Evolutionary conservation across 1,140 invertebrate species (phyloP), one percentile per base, ranked within the genome.

Genomic region (Pantala flavescens): DNA sequence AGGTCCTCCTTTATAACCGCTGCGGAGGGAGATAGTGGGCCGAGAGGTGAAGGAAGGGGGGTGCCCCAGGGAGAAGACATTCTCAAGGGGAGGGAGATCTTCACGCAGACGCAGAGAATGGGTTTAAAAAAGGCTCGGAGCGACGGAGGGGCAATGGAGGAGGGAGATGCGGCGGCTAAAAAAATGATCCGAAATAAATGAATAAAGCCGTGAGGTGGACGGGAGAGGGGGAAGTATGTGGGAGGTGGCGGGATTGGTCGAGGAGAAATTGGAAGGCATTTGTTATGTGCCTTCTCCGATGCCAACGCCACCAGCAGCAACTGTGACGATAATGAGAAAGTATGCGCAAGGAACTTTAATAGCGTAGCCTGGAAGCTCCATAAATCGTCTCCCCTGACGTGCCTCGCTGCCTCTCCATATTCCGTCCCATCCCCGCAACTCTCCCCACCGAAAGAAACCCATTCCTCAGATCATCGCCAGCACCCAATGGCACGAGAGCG

Each of bases 321-420:
- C 16, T 21, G 49, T 21, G 49, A 63, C 49, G 49, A 63, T 63
- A 63, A 63, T 63, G 49, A 63, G 49, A 63, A 63, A 63, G 49
- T 63, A 63, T 63, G 49, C 49, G 49, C 49, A 63, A 63, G 49
- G 49, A 63, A 63, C 49, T 63, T 63, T 63, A 63, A 63, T 63
- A 63, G 49, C 49, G 49, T 63, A 63, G 49, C 49, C 49, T 63
- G 49, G 49, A 63, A 63, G 49, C 49, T 63, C 49, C n/a, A 63
- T 63, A 63, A 63, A 63, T 63, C 49, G 49, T 63, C 49, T 12
- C 14, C n/a, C 49, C 49, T 63, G 49, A 63, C 49, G 49, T 63
- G 49, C 16, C 49, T 63, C 49, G 14, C 49, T 63, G 49, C 16
- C 49, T 63, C 49, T 63, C 49, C 49, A 63, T 63, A 63, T 63